phyloP scores from a whole-genome alignment of 2,797 vertebrate genomes.

The Parambassis ranga region DNA sequence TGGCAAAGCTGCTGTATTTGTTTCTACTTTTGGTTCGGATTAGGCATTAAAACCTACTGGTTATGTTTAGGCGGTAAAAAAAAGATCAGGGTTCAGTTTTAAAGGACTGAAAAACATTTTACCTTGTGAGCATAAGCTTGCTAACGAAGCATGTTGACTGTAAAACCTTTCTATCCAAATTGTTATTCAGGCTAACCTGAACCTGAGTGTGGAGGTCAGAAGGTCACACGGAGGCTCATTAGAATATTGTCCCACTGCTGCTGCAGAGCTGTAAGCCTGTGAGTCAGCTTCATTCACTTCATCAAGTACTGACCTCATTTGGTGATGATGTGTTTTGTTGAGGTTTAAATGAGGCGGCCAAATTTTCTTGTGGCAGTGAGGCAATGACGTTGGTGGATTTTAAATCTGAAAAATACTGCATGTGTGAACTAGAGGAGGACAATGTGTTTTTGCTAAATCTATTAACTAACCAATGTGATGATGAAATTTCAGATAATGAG shows the following conservation, averaged over 20 bases:
- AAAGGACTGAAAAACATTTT: too few relatives aligned
- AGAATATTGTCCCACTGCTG: constrained; percentile 11
- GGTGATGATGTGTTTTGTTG: constrained; percentile 8
- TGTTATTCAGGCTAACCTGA: constrained; percentile 14
- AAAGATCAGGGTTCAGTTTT: too few relatives aligned
- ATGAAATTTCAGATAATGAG: too few relatives aligned
- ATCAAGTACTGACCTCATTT: constrained; percentile 28
- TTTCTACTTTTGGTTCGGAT: too few relatives aligned
- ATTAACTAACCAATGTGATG: too few relatives aligned
- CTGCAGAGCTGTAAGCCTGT: constrained; percentile 8
- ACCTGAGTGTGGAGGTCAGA: constrained; percentile 36
- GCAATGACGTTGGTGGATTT: neutral
- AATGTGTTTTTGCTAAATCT: neutral
- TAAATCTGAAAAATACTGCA: neutral
- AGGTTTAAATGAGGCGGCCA: constrained; percentile 3
- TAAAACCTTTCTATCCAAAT: too few relatives aligned
- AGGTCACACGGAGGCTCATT: constrained; percentile 38
- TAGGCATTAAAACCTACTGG: too few relatives aligned
- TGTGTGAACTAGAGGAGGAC: neutral
- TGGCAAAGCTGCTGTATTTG: too few relatives aligned
- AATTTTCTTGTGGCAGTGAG: neutral
- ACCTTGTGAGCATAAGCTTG: too few relatives aligned
- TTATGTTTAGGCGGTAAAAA: too few relatives aligned
- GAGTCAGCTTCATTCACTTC: constrained; percentile 35
- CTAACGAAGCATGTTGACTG: too few relatives aligned